Evolutionary conservation across 1,140 invertebrate genomes (phyloP).

Genomic region (Luehdorfia chinensis): DNA sequence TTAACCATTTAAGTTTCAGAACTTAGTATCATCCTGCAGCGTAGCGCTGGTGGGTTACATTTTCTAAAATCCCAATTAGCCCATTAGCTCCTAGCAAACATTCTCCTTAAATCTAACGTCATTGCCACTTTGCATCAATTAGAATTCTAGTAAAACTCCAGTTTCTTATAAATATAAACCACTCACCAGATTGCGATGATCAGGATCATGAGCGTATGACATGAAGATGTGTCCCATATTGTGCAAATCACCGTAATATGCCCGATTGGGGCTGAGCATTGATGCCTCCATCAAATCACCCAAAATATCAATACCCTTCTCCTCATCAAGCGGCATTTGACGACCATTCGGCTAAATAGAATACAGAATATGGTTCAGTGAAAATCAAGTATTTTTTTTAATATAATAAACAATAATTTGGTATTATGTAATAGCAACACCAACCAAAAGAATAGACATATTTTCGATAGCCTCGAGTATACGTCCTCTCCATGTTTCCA

Average conservation of each 20-base stretch:
- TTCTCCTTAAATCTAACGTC: too few species aligned
- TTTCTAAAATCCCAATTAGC: too few species aligned
- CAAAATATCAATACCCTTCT: constrained; percentile 86
- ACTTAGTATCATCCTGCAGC: too few species aligned
- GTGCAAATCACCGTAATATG: constrained; percentile 79
- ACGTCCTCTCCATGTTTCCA: constrained; percentile 86
- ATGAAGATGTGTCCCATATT: constrained; percentile 79
- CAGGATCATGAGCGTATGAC: constrained; percentile 78
- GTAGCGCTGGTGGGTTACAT: too few species aligned
- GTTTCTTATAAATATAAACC: not conserved
- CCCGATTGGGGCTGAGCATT: constrained; percentile 81
- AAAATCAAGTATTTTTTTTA: not conserved
- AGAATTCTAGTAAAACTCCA: too few species aligned
- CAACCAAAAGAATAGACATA: constrained; percentile 79
- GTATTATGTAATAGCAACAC: too few species aligned
- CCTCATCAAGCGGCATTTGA: constrained; percentile 79
- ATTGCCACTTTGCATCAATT: too few species aligned
- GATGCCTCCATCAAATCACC: constrained; percentile 89
- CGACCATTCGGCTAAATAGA: constrained; percentile 72
- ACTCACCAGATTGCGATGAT: constrained; percentile 77
- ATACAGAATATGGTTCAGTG: not conserved
- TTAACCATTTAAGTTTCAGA: too few species aligned
- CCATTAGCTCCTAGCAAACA: too few species aligned
- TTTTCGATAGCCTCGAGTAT: constrained; percentile 86
- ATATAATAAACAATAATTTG: not conserved